A percentile compares a stretch with the other conserved stretches of the same genome.
Evolutionary conservation across 2,113 vertebrate species (phyloP).

Genomic region (Acrocephalus kingi): DNA sequence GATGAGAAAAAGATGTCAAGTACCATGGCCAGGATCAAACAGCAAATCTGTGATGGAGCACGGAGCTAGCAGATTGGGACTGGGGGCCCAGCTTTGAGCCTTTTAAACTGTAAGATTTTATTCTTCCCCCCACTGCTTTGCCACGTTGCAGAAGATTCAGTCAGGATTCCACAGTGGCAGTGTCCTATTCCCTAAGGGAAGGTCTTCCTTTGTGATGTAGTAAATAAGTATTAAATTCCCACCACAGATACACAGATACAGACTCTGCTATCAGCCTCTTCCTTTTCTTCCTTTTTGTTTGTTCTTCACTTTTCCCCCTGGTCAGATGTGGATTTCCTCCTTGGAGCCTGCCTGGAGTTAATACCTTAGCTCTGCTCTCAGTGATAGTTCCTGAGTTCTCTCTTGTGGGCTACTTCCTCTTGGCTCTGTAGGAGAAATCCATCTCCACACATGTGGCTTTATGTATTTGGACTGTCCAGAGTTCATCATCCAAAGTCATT

Average conservation of each 20-base stretch:
- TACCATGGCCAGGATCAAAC: neutral
- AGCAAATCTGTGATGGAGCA: neutral
- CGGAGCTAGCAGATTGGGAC: neutral
- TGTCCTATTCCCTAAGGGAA: neutral
- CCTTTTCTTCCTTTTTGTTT: neutral
- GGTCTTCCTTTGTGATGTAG: neutral
- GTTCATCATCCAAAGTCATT: neutral
- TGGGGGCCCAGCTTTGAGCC: neutral
- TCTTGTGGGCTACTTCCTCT: neutral
- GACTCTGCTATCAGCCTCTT: neutral
- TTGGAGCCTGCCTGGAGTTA: neutral
- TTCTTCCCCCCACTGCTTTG: neutral
- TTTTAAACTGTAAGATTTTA: neutral
- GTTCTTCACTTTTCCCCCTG: neutral
- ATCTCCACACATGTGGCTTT: neutral
- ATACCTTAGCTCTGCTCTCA: neutral
- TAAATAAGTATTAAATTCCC: neutral
- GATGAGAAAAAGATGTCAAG: slow-evolving; percentile 22
- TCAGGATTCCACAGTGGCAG: neutral
- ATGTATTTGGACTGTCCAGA: neutral
- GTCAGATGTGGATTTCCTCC: neutral
- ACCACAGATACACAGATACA: rapidly evolving
- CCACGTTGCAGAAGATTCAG: rapidly evolving
- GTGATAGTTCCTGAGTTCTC: neutral
- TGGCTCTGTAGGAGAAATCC: neutral